Evolutionary conservation across 2,797 vertebrate species (phyloP), one percentile per base, ranked within the genome.

Genomic region (Prionace glauca): DNA sequence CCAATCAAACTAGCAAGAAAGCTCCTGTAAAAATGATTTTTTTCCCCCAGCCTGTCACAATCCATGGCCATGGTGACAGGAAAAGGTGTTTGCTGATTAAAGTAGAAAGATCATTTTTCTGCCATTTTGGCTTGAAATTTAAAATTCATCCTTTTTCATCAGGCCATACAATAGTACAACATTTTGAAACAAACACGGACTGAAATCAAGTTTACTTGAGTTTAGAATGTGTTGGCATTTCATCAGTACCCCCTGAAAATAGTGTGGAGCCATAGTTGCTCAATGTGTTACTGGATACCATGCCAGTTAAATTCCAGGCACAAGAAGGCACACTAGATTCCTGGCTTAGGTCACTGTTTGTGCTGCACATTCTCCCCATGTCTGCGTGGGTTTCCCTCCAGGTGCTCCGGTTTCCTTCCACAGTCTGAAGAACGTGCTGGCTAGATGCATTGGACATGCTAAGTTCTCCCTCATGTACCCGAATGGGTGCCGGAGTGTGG

Each of bases 301-400:
- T 67, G 91, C 22, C n/a, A 69, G 24, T 93, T 93, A 93, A 93
- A 69, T 69, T 93, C 45, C 45, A 88, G n/a, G n/a, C 65, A 36
- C 65, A 41, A 36, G 91, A 69, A 93, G 32, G 65, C 20, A 10
- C 62, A 93, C 8, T 41, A 93, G 36, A 69, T 56, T 56, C 50
- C 50, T 56, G 50, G 50, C 50, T 56, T 4, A 56, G 50, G 50
- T 56, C 50, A 56, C 50, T 56, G 50, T 56, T 56, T 56, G 50
- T 56, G 50, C 50, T 56, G 50, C 50, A 56, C 50, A 7, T 56
- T 56, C 50, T 56, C 50, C 50, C 50, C 50, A 3, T 56, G 50
- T 56, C 50, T 56, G 50, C 50, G 50, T 56, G 50, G 3, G 5
- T 56, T 56, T 56, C 50, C 50, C 50, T 56, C 3, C 5, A 7